Evolutionary conservation across 2,797 vertebrate genomes (phyloP).

Genomic region (Podarcis siculus): DNA sequence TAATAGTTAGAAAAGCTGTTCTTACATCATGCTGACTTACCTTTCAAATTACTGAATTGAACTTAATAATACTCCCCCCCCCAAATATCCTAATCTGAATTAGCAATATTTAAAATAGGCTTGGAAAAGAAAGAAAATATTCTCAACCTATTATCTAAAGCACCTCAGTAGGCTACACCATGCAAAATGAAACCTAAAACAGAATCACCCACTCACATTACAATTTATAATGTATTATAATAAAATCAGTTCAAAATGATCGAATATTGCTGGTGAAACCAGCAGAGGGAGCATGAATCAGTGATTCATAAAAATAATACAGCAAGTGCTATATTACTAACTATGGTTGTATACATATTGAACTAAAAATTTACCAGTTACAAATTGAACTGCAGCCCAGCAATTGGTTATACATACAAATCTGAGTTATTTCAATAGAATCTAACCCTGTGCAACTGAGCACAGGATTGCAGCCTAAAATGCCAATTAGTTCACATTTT

Average conservation of each 20-base stretch:
- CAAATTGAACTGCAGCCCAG: background rate
- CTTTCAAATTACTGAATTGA: background rate
- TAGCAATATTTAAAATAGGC: background rate
- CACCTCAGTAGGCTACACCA: background rate
- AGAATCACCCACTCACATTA: background rate
- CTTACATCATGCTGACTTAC: background rate
- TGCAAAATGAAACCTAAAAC: background rate
- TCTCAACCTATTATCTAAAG: background rate
- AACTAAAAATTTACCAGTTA: background rate
- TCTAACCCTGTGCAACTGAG: background rate
- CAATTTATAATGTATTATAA: background rate
- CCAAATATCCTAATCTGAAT: background rate
- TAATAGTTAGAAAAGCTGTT: background rate
- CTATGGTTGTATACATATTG: background rate
- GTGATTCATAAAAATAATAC: conserved; percentile 2
- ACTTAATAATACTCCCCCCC: background rate
- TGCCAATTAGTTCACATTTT: background rate
- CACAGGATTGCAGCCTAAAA: background rate
- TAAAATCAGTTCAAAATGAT: background rate
- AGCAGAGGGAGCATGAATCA: conserved; percentile 64
- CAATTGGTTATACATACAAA: background rate
- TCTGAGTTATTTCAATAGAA: background rate
- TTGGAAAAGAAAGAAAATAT: background rate
- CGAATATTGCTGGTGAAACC: conserved; percentile 11
- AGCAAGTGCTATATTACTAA: background rate